Percentiles rank a stretch among this genome's conserved stretches.
Conservation (phyloP, 2,113 vertebrate genomes). For the Macheiramphus alcinus region DNA sequence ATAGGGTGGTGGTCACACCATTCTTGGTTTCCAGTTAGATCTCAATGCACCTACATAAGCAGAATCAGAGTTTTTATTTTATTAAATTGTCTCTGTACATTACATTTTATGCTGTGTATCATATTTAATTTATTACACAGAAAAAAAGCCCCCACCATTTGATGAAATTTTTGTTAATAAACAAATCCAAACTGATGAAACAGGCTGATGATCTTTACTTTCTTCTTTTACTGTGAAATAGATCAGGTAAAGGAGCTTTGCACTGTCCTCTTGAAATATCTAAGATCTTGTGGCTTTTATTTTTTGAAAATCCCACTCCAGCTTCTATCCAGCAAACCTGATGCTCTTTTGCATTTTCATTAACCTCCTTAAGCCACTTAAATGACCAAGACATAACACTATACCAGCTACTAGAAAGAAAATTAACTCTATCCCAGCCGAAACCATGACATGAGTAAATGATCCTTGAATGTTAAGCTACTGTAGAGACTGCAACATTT, state of each 20-base stretch:
- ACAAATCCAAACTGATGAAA: background rate
- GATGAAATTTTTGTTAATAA: background rate
- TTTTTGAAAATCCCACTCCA: background rate
- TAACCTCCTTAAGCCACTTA: background rate
- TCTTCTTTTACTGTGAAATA: background rate
- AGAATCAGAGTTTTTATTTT: background rate
- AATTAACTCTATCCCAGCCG: too few species aligned
- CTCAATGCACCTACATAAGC: background rate
- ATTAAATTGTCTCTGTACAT: background rate
- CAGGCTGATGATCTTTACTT: background rate
- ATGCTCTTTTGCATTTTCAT: background rate
- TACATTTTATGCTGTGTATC: background rate
- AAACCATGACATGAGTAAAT: background rate
- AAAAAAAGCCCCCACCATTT: rapidly evolving
- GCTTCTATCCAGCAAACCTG: background rate
- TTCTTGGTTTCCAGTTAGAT: background rate
- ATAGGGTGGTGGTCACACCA: background rate
- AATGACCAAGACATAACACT: background rate
- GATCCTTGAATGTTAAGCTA: background rate
- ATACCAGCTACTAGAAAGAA: too few species aligned
- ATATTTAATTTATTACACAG: background rate
- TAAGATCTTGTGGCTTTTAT: background rate
- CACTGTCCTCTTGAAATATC: background rate
- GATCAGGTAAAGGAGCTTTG: background rate
- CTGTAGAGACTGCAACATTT: background rate